Conservation (phyloP, 2,888 invertebrate genomes). For the Dendrolimus houi region DNA sequence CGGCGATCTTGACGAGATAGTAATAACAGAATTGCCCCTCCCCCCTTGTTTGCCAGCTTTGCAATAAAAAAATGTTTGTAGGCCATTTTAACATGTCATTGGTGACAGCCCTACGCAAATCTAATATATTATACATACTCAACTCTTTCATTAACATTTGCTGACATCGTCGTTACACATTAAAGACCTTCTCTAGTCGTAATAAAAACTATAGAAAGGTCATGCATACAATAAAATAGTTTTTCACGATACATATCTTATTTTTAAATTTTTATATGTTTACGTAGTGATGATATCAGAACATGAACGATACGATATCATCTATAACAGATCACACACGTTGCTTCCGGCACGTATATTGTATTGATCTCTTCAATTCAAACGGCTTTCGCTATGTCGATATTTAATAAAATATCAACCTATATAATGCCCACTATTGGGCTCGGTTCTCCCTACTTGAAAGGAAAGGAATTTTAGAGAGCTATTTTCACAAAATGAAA, state of each 20-base stretch:
- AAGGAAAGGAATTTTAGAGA: no score
- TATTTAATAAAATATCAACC: no score
- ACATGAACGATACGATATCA: constrained; percentile 32
- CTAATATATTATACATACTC: constrained; percentile 67
- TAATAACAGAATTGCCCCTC: no score
- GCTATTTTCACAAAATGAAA: no score
- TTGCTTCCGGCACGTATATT: constrained; percentile 36
- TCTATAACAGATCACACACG: constrained; percentile 51
- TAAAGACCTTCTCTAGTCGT: constrained; percentile 1
- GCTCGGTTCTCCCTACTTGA: no score
- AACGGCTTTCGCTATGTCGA: no score
- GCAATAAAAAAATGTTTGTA: no score
- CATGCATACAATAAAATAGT: background rate
- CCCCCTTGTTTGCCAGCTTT: no score
- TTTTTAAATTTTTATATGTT: constrained; percentile 6
- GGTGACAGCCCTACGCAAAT: constrained; percentile 15
- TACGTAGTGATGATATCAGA: constrained; percentile 49
- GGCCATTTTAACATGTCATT: background rate
- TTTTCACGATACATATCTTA: background rate
- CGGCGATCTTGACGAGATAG: no score
- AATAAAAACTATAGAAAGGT: background rate
- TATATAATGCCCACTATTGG: no score
- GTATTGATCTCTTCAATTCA: no score
- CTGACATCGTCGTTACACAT: constrained; percentile 11
- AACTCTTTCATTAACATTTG: constrained; percentile 20